Evolutionary conservation across 2,113 vertebrate genomes (phyloP).

Genomic region (Apaloderma vittatum): DNA sequence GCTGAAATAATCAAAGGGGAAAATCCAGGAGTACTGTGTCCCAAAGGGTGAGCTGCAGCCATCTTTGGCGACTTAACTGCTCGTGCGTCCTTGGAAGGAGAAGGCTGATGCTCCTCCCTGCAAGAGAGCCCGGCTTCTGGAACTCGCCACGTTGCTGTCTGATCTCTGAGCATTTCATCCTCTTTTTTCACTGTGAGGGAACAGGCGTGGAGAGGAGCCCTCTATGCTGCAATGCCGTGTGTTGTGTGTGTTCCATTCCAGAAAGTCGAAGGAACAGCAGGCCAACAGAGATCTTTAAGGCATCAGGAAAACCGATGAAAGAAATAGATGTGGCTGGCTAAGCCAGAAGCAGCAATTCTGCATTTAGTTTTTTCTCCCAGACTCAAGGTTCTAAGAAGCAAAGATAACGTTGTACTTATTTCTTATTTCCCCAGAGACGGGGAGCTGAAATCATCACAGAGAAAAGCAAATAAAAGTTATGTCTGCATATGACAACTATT

Average conservation of each 20-base stretch:
- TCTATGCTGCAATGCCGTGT: not conserved
- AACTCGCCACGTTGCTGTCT: not conserved
- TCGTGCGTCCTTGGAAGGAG: accelerated
- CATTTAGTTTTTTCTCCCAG: not conserved
- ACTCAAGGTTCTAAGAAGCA: not conserved
- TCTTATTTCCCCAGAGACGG: conserved; percentile 17
- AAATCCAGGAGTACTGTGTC: not conserved
- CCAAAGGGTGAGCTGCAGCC: not conserved
- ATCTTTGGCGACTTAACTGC: not conserved
- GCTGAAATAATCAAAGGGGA: not conserved
- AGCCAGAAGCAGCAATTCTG: not conserved
- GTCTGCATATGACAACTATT: not conserved
- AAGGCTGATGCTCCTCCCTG: not conserved
- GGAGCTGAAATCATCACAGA: not conserved
- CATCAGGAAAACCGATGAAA: not conserved
- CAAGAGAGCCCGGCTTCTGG: not conserved
- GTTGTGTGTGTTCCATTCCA: not conserved
- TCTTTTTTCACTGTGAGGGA: not conserved
- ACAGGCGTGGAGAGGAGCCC: not conserved
- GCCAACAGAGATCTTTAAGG: not conserved
- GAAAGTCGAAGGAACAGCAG: not conserved
- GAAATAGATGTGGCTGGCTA: not conserved
- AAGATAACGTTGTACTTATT: not conserved
- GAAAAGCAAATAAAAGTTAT: conserved; percentile 18
- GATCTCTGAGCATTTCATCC: not conserved